Evolutionary conservation across 2,797 vertebrate genomes (phyloP), one percentile per base, ranked within the genome.

Genomic region (Poeciliopsis presidionis): DNA sequence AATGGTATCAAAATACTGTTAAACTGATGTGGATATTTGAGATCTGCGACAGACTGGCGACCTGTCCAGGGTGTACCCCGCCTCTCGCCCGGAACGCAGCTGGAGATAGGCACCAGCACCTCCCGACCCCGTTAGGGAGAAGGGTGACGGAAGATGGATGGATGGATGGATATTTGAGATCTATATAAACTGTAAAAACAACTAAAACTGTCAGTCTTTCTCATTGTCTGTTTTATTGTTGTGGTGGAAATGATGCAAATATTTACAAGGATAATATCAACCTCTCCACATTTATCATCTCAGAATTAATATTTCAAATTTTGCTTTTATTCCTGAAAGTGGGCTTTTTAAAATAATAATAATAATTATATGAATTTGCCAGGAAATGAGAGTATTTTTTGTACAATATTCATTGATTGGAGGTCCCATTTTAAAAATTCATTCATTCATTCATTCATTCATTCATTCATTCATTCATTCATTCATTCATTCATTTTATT

Each of bases 201-300:
- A 16, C 73, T 25, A 78, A 53, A 63, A 2, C 4, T 46, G 28
- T 45, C 5, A 46, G 65, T 4, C 25, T 69, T 69, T n/a, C 3
- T 16, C 16, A 39, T 33, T 14, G 18, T 47, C 6, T 77, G 55
- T 80, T 85, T 85, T 79, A 55, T 5, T 46, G 67, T 47, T 30
- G 7, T 28, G 53, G 53, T 43, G 20, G 8, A 28, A 28, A 30
- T 72, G 28, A 79, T 81, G 49, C 43, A 74, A 36, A 39, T 51
- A 74, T 13, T 36, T 72, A 20, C 36, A 80, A 73, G 43, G 33
- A 18, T 28, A 53, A 74, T 76, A 74, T 2, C 0, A 18, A 57
- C 16, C 11, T 75, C 46, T 73, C n/a, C 55, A 73, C 20, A 71
- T 30, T 55, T 28, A 46, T 25, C 47, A 74, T 16, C 3, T 36